These are phyloP conservation scores for Leuciscus idus DNA, from an alignment of 2,113 vertebrate species.

Conservation along the genomic window DNA sequence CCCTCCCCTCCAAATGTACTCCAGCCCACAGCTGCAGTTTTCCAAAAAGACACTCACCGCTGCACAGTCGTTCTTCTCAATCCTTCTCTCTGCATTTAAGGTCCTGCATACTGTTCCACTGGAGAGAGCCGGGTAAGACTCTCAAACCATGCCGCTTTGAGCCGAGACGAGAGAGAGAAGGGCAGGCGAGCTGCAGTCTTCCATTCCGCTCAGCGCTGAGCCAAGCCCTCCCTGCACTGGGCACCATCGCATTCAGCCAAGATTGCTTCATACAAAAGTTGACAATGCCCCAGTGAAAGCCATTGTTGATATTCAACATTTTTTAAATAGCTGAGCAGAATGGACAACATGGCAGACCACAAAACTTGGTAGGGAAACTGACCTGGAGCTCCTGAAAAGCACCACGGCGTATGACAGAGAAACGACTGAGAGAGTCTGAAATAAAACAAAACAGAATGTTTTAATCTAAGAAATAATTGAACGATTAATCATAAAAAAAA, in stretches of 20 bases:
- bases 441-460: conserved; percentile 4
- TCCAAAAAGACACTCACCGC: conserved; percentile 62
- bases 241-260: conserved; percentile 95
- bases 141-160: conserved; percentile 35
- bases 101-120: background rate
- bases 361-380: conserved; percentile 94
- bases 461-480: background rate
- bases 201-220: conserved; percentile 65
- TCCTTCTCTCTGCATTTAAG: conserved; percentile 32
- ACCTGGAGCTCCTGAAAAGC: conserved; percentile 85
- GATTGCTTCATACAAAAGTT: conserved; percentile 99
- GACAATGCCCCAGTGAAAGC: conserved; percentile 95
- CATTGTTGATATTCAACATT: conserved; percentile 99
- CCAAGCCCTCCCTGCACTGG: conserved; percentile 76
- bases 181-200: conserved; percentile 60
- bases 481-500: background rate
- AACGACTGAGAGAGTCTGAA: background rate
- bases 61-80: conserved; percentile 58
- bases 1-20: conserved; percentile 19
- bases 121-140: conserved; percentile 22
- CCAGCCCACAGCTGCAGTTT: conserved; percentile 53
- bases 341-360: conserved; percentile 93
- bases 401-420: conserved; percentile 61
- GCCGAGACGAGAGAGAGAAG: conserved; percentile 47
- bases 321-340: conserved; percentile 98